Conservation (phyloP, 1,140 invertebrate species). For the Drosophila lowei region DNA sequence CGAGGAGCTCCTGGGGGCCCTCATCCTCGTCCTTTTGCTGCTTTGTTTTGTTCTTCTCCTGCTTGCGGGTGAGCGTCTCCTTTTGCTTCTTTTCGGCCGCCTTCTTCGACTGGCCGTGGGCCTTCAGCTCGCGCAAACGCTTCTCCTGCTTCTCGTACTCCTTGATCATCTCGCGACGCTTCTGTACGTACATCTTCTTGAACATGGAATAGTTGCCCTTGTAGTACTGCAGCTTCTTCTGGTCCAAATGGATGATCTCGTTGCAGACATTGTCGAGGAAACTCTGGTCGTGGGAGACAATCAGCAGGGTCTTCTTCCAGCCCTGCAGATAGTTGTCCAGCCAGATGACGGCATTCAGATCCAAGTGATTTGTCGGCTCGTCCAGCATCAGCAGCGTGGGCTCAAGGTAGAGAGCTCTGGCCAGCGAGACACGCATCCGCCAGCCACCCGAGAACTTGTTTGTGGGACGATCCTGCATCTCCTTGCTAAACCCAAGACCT, state of each 20-base stretch:
- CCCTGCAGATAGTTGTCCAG: slow-evolving; percentile 98
- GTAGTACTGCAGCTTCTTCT: slow-evolving; percentile 97
- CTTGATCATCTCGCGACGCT: slow-evolving; percentile 97
- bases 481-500: slow-evolving; percentile 96
- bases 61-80: slow-evolving; percentile 95
- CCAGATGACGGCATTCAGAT: slow-evolving; percentile 99
- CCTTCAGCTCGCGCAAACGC: slow-evolving; percentile 95
- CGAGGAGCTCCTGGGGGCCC: slow-evolving; percentile 92
- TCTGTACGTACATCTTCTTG: slow-evolving; percentile 99
- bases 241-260: slow-evolving; percentile 98
- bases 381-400: slow-evolving; percentile 97
- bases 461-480: slow-evolving; percentile 97
- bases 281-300: slow-evolving; percentile 99
- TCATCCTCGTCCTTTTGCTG: slow-evolving; percentile 93
- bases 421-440: slow-evolving; percentile 99
- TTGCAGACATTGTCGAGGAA: slow-evolving; percentile 99
- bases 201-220: slow-evolving; percentile 99
- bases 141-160: slow-evolving; percentile 99
- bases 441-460: slow-evolving; percentile 99
- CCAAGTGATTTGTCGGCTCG: slow-evolving; percentile 97
- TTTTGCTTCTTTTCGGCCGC: slow-evolving; percentile 97
- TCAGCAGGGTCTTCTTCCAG: slow-evolving; percentile 98
- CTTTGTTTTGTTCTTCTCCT: slow-evolving; percentile 94
- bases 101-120: slow-evolving; percentile 97
- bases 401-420: slow-evolving; percentile 94